Evolutionary conservation across 2,113 vertebrate genomes (phyloP).

Genomic region (Macaca mulatta): DNA sequence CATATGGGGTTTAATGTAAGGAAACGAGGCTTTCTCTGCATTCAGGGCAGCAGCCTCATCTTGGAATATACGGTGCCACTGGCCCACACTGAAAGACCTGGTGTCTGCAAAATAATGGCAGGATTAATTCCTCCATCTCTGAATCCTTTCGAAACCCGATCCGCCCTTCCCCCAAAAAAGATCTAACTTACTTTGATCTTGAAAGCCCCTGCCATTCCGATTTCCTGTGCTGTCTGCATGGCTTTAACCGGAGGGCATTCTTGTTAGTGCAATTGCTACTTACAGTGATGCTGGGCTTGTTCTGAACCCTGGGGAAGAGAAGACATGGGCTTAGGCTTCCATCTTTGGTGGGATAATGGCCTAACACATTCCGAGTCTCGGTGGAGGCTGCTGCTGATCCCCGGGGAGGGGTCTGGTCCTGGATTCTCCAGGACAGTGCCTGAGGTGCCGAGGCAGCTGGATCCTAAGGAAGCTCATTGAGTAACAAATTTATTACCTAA

Average conservation of each 20-base stretch:
- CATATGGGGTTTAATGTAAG: not conserved
- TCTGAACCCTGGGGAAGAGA: not conserved
- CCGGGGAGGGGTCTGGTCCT: not conserved
- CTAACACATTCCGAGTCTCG: no score
- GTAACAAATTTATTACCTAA: not conserved
- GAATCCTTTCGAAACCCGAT: conserved; percentile 32
- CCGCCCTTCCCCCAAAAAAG: not conserved
- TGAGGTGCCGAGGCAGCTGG: not conserved
- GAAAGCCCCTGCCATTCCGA: not conserved
- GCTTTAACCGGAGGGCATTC: not conserved
- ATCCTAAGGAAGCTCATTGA: not conserved
- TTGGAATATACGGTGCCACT: not conserved
- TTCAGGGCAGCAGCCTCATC: not conserved
- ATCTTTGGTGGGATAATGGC: not conserved
- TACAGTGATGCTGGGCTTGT: not conserved
- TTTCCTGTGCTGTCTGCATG: not conserved
- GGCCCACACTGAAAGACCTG: not conserved
- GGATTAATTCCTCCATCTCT: not conserved
- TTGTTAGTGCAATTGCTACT: not conserved
- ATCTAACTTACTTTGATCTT: not conserved
- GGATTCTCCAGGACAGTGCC: no score
- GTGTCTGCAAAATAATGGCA: not conserved
- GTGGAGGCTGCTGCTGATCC: not conserved
- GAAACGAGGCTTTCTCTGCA: not conserved
- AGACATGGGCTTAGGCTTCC: not conserved